Percentiles rank a stretch among this genome's conserved stretches.
Conservation (phyloP, 1,140 invertebrate species). For the Ips nitidus region DNA sequence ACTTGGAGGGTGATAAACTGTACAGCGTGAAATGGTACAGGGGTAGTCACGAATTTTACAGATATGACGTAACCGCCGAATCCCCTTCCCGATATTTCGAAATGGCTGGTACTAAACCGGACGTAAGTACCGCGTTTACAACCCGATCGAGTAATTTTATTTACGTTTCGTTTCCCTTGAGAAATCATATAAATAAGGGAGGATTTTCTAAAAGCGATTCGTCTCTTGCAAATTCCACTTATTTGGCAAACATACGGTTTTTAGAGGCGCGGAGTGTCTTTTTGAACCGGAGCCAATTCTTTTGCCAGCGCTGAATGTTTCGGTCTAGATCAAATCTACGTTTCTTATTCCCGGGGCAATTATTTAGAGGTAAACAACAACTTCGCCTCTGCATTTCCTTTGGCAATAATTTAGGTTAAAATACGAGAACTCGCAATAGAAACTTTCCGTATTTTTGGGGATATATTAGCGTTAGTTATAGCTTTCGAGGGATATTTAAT, state of each 20-base stretch:
- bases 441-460: conserved; percentile 23
- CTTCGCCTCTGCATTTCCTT: conserved; percentile 30
- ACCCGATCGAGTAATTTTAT: neutral
- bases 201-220: neutral
- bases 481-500: conserved; percentile 7
- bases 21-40: conserved; percentile 82
- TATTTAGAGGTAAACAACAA: conserved; percentile 32
- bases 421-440: conserved; percentile 16
- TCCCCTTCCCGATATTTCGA: conserved; percentile 61
- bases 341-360: conserved; percentile 32
- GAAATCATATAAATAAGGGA: neutral
- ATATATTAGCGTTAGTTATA: conserved; percentile 18
- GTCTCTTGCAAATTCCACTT: neutral
- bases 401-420: conserved; percentile 27
- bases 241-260: conserved; percentile 28
- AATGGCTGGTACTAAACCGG: conserved; percentile 61
- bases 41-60: conserved; percentile 71
- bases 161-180: neutral
- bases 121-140: conserved; percentile 61
- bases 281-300: conserved; percentile 33
- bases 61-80: conserved; percentile 65
- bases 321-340: conserved; percentile 31
- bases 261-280: conserved; percentile 30
- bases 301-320: conserved; percentile 29
- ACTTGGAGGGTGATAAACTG: conserved; percentile 67